Conservation (phyloP, 2,113 vertebrate genomes). For the Myanophis thanlyinensis region DNA sequence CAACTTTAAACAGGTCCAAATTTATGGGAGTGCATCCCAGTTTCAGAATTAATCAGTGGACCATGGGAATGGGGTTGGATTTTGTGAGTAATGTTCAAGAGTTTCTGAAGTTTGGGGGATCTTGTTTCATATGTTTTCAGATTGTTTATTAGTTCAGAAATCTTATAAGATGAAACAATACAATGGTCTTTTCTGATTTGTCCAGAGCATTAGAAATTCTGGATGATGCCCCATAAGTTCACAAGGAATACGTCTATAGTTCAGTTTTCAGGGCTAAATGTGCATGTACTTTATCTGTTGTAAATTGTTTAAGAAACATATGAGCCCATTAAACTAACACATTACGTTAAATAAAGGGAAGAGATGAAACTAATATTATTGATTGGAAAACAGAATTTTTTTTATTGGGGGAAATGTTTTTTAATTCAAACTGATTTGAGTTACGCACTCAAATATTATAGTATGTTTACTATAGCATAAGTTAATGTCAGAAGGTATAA, state of each 20-base stretch:
- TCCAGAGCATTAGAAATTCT: not conserved
- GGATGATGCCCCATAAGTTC: not conserved
- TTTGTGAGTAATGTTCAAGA: not conserved
- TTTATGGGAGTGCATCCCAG: not conserved
- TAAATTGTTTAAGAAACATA: not conserved
- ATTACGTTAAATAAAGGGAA: conserved; percentile 1
- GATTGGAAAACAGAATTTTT: not conserved
- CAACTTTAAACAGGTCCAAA: not conserved
- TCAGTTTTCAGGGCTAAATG: not conserved
- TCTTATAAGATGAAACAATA: not conserved
- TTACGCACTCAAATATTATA: not conserved
- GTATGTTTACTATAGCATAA: not conserved
- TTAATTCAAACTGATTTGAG: not conserved
- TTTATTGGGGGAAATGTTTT: not conserved
- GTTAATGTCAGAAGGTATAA: not conserved
- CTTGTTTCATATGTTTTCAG: not conserved
- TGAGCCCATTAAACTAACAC: not conserved
- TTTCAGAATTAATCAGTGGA: not conserved
- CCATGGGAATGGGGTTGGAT: not conserved
- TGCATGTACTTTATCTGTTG: not conserved
- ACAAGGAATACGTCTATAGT: not conserved
- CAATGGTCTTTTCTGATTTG: not conserved
- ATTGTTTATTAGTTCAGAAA: not conserved
- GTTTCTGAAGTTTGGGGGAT: not conserved
- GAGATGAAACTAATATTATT: not conserved